Conservation (phyloP, 1,140 invertebrate species). For the Pseudobourletiella spinata region DNA sequence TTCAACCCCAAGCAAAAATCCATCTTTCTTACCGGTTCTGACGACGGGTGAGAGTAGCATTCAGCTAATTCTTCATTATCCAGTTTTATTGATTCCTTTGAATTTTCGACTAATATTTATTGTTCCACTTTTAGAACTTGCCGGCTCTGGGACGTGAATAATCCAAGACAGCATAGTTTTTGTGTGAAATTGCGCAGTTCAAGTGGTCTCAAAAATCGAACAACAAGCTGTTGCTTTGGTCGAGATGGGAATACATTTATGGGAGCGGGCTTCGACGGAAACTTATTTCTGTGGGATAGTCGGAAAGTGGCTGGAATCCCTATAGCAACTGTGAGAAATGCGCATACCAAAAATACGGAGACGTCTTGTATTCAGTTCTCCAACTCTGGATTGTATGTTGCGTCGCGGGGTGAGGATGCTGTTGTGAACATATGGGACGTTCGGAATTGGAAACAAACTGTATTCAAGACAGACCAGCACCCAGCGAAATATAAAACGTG, state of each 20-base stretch:
- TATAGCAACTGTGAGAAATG: constrained; percentile 47
- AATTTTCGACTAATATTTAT: neutral
- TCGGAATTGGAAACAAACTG: constrained; percentile 66
- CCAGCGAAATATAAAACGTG: constrained; percentile 71
- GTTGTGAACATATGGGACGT: constrained; percentile 94
- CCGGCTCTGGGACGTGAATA: constrained; percentile 77
- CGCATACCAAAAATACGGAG: constrained; percentile 71
- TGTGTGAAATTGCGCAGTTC: constrained; percentile 83
- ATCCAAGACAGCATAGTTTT: constrained; percentile 61
- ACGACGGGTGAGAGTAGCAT: constrained; percentile 60
- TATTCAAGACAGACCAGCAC: constrained; percentile 59
- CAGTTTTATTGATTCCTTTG: no score
- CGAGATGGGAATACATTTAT: constrained; percentile 81
- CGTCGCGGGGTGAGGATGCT: constrained; percentile 80
- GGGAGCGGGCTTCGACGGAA: constrained; percentile 89
- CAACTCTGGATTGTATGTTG: constrained; percentile 69
- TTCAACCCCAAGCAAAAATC: constrained; percentile 89
- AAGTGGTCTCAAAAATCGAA: constrained; percentile 79
- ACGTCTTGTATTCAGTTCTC: constrained; percentile 80
- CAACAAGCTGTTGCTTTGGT: constrained; percentile 73
- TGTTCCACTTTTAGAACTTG: constrained; percentile 57
- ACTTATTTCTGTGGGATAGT: constrained; percentile 96
- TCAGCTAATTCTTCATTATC: neutral
- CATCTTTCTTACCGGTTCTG: constrained; percentile 89
- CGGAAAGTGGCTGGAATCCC: constrained; percentile 51